Base-by-base conservation (phyloP, 2,113 vertebrate species). In the Microcebus murinus region DNA sequence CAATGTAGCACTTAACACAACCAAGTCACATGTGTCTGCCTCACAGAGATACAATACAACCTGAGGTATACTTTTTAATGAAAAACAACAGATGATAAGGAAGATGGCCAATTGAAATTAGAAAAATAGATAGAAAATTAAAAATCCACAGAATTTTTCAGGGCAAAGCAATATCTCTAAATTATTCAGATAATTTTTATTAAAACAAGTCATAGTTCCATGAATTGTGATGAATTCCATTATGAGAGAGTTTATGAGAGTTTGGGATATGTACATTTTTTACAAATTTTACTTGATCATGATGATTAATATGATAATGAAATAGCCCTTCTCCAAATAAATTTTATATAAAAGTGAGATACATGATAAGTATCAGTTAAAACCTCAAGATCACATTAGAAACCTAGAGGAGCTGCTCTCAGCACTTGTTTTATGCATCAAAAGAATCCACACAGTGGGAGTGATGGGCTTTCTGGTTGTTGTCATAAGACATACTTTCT, bases 1-100 rank as follows among this genome's bases (percentile, higher is more conserved):
- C 17, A 42, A 0, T 73, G 5, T 0, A 36, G 2, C 2, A 29
- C 17, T 34, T 29, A 34, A 57, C 13, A 61, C 2, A 21, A 13
- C 11, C 21, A 39, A 39, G 14, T 39, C 34, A 45, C 3, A 36
- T 52, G 17, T 34, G 23, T 57, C 42, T 42, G 8, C 23, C n/a
- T 87, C 29, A 63, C 13, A 1, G 9, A 48, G 21, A 61, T 23
- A 31, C 12, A 48, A 7, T 36, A 29, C 13, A 73, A 34, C 0
- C 10, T 83, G 36, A 65, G 6, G 2, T 29, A 20, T 20, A 55
- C 14, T 87, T 82, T 68, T 71, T 7, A 39, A 82, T 48, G 3
- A 65, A 94, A 83, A 70, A 45, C 14, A 82, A 48, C 29, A 63
- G 18, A 1, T 45, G 34, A 48, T 4, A 74, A 48, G 14, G 10